These are phyloP conservation scores for Laspeyria flexula DNA, from an alignment of 2,888 invertebrate species.

Conservation along the genomic window DNA sequence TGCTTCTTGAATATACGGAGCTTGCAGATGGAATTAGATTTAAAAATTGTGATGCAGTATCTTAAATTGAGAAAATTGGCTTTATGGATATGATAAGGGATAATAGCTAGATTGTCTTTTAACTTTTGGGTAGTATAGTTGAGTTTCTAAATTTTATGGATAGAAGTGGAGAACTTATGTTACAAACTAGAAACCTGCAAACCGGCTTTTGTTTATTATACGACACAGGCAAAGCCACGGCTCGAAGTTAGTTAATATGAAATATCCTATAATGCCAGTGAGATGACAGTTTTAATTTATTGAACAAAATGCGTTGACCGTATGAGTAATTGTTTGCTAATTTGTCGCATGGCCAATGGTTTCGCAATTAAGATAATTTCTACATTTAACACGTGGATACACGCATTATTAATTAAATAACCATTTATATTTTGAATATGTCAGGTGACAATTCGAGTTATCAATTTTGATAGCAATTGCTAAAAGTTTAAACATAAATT, in stretches of 20 bases:
- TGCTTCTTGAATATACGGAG: neutral
- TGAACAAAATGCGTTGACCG: neutral
- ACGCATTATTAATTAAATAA: conserved; percentile 29
- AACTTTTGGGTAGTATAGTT: neutral
- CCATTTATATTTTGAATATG: conserved; percentile 20
- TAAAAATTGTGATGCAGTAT: neutral
- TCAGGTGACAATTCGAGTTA: neutral
- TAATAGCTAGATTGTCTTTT: too few species aligned
- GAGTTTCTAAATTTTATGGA: too few species aligned
- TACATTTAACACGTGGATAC: conserved; percentile 32
- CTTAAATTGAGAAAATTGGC: neutral
- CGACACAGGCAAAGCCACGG: too few species aligned
- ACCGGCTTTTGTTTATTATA: too few species aligned
- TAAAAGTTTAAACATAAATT: too few species aligned
- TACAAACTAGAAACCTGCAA: too few species aligned
- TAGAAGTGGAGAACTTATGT: too few species aligned
- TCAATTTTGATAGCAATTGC: neutral
- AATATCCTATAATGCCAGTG: neutral
- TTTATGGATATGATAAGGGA: too few species aligned
- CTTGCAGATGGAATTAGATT: neutral
- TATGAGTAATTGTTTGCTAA: conserved; percentile 21
- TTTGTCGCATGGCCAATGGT: conserved; percentile 33
- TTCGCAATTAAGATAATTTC: conserved; percentile 47
- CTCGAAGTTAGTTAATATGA: neutral
- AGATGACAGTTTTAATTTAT: neutral